Conservation (phyloP, 2,888 invertebrate genomes). For the Lepas anatifera region DNA sequence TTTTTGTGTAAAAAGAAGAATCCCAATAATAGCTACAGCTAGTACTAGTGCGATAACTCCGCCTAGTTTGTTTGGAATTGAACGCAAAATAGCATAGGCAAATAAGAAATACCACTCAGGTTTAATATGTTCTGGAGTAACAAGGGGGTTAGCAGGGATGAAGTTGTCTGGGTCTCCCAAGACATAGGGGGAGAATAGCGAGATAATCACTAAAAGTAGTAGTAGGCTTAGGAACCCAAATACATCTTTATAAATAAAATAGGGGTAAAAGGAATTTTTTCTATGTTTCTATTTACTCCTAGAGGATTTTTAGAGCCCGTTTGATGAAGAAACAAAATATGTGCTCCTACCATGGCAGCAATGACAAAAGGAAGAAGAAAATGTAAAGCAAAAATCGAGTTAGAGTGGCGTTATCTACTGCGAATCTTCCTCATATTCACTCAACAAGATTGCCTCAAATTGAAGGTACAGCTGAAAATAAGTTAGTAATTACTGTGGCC, state of each 20-base stretch:
- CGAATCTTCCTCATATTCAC: conserved; percentile 65
- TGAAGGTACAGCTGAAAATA: conserved; percentile 57
- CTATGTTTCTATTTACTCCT: conserved; percentile 49
- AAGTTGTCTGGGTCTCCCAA: conserved; percentile 62
- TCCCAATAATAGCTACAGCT: conserved; percentile 53
- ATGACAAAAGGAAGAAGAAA: conserved; percentile 59
- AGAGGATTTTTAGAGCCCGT: conserved; percentile 54
- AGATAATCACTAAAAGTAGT: conserved; percentile 41
- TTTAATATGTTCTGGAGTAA: conserved; percentile 62
- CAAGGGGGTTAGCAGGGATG: conserved; percentile 52
- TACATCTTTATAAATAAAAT: conserved; percentile 51
- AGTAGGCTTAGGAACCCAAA: conserved; percentile 47
- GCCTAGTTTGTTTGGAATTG: conserved; percentile 65
- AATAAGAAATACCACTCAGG: conserved; percentile 76
- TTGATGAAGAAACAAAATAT: conserved; percentile 52
- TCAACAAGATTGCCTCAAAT: conserved; percentile 49
- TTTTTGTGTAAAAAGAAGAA: conserved; percentile 45
- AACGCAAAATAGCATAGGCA: conserved; percentile 69
- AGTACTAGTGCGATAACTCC: conserved; percentile 53
- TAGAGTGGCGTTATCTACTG: conserved; percentile 57
- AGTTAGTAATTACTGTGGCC: conserved; percentile 63
- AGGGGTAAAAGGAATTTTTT: conserved; percentile 57
- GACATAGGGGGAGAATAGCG: conserved; percentile 44
- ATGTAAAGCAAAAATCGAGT: conserved; percentile 61
- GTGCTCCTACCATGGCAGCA: conserved; percentile 46